Evolutionary conservation across 53 echinoderm and acorn worm species (phyloP).

Genomic region (Paracentrotus lividus): DNA sequence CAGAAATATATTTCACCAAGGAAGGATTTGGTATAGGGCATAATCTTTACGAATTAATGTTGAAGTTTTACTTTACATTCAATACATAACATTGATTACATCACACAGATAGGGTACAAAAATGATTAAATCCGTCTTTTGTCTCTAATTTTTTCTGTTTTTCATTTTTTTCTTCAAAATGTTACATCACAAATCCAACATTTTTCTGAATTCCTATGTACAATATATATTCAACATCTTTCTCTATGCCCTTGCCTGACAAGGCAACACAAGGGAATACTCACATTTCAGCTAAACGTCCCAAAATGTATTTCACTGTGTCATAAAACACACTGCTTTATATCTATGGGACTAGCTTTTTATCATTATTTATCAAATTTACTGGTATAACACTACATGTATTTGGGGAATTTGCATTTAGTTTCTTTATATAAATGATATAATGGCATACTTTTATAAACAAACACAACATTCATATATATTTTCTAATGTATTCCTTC

Average conservation of each 20-base stretch:
- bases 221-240: slow-evolving; percentile 39
- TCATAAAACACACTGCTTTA: background rate
- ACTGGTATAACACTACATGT: background rate
- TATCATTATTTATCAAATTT: background rate
- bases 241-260: background rate
- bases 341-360: background rate
- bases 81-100: slow-evolving; percentile 29
- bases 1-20: background rate
- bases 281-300: background rate
- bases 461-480: slow-evolving; percentile 19
- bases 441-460: slow-evolving; percentile 15
- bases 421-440: background rate
- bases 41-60: background rate
- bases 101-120: slow-evolving; percentile 58
- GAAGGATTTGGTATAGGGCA: background rate
- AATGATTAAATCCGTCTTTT: slow-evolving; percentile 38
- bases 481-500: background rate
- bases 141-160: slow-evolving; percentile 35
- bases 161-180: slow-evolving; percentile 61
- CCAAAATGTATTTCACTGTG: background rate
- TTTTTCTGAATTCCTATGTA: slow-evolving; percentile 51
- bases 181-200: slow-evolving; percentile 47
- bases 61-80: background rate
- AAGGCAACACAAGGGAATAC: background rate
- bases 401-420: background rate